Evolutionary conservation across 1,140 invertebrate species (phyloP), one percentile per base, ranked within the genome.

Genomic region (Drosophila tropicalis): DNA sequence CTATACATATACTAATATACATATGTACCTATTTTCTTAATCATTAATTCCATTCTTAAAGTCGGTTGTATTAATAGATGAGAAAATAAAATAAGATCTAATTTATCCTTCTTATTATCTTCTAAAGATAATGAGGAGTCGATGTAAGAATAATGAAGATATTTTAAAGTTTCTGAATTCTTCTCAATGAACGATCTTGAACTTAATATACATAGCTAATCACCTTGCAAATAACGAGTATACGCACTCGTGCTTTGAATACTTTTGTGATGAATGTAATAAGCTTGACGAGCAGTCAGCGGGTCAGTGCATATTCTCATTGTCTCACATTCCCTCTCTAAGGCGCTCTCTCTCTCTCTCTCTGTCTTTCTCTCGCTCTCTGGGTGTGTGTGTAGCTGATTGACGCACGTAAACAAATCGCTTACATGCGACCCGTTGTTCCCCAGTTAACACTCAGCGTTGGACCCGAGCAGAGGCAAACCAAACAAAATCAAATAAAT

Each of bases 391-490:
- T 29, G n/a, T 51, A 6, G 40, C 44, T 68, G 63, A 69, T 74
- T 75, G 77, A 79, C 77, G 74, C 70, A 79, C 74, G 70, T 79
- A 79, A 79, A 77, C 77, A 79, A 77, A 76, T 62, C 15, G 61
- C 41, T 41, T 15, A 41, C 63, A 56, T 64, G 70, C 61, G 73
- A 74, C 74, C 72, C 61, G 51, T 72, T 64, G 67, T 62, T 56
- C 67, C 75, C 68, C 83, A 87, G 79, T 87, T 84, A 70, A 83
- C 84, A 76, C 65, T 62, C 76, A 89, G 79, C 70, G 67, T 67
- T 80, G 70, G 29, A 71, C 72, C 55, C 62, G 79, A 83, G 70
- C 76, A 80, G 83, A 71, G 71, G 79, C 58, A 39, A 63, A 40
- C 60, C 17, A 12, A 60, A 55, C 54, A 63, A 55, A 57, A 32